Conservation (phyloP, 2,113 vertebrate genomes). For the Callospermophilus lateralis region DNA sequence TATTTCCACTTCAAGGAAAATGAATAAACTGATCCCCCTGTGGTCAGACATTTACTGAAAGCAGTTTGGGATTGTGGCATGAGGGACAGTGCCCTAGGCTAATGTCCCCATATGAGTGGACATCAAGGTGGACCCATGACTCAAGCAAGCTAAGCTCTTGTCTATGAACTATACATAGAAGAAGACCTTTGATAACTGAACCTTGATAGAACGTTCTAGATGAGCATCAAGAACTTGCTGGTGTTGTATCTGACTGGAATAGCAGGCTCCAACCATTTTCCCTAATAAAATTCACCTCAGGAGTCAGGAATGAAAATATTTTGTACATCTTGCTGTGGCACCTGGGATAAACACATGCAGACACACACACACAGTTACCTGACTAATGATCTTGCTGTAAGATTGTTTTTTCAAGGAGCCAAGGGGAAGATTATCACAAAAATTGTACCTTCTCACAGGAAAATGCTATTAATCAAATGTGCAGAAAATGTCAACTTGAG, state of each 20-base stretch:
- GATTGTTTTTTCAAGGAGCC: constrained; percentile 55
- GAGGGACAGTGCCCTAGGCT: not conserved
- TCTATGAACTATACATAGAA: not conserved
- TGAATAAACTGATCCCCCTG: not conserved
- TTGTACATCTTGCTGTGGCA: constrained; percentile 36
- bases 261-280: not conserved
- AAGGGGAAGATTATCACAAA: constrained; percentile 48
- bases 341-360: constrained; percentile 61
- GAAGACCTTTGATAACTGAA: not conserved
- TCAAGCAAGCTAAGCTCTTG: not conserved
- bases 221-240: not conserved
- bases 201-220: not conserved
- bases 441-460: constrained; percentile 33
- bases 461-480: constrained; percentile 40
- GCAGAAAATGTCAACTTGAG: constrained; percentile 30
- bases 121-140: not conserved
- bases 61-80: not conserved
- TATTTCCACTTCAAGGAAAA: constrained; percentile 30
- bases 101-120: not conserved
- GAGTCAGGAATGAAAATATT: constrained; percentile 71
- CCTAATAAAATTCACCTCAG: constrained; percentile 66
- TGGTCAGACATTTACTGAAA: not conserved
- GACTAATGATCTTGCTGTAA: constrained; percentile 59
- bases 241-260: not conserved
- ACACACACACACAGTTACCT: not conserved